Evolutionary conservation across 2,113 vertebrate species (phyloP).

Genomic region (Camelus dromedarius): DNA sequence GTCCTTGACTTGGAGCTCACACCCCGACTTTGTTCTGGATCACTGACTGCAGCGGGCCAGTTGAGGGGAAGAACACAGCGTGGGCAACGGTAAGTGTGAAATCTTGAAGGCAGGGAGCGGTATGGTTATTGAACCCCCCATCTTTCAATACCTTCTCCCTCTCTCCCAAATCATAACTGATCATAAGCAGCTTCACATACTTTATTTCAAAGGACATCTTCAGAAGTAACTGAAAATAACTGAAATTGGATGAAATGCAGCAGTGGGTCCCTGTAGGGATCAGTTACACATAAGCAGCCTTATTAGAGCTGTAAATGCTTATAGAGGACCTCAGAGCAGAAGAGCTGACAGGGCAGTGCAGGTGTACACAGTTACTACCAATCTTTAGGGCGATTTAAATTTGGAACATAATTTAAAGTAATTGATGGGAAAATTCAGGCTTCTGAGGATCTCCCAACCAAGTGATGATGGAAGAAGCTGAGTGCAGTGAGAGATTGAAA

Average conservation of each 20-base stretch:
- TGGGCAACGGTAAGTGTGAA: background rate
- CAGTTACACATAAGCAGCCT: conserved; percentile 77
- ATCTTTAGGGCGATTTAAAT: conserved; percentile 74
- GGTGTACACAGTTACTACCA: conserved; percentile 65
- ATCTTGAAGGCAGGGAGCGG: background rate
- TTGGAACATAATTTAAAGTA: conserved; percentile 65
- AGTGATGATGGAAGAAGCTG: background rate
- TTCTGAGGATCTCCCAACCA: background rate
- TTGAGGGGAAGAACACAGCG: background rate
- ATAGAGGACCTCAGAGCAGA: conserved; percentile 50
- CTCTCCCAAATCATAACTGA: background rate
- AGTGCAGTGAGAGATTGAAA: background rate
- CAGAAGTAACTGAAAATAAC: conserved; percentile 58
- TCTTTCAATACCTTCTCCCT: background rate
- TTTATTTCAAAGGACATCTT: background rate
- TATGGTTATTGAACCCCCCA: background rate
- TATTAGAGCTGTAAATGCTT: conserved; percentile 70
- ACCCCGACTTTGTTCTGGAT: background rate
- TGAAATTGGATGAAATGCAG: background rate
- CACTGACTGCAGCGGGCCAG: background rate
- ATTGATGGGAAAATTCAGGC: conserved; percentile 51
- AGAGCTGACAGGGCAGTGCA: conserved; percentile 64
- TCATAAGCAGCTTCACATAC: background rate
- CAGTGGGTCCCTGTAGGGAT: conserved; percentile 53
- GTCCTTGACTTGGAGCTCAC: background rate